A percentile compares a stretch with the other conserved stretches of the same genome.
These are phyloP conservation scores for Yasuhikotakia modesta DNA, from an alignment of 2,797 vertebrate species.

Conservation along the genomic window DNA sequence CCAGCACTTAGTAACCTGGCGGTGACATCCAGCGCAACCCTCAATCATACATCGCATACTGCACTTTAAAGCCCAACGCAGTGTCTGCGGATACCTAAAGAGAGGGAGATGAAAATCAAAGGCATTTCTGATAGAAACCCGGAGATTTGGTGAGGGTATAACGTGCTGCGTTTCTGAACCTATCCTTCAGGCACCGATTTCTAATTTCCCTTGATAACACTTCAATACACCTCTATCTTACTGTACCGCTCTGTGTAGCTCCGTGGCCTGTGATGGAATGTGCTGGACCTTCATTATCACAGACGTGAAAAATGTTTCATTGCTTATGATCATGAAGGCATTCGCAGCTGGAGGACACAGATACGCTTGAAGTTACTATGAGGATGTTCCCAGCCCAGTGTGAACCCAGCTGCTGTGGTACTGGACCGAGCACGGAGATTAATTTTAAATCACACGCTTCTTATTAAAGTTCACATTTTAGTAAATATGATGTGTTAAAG, in stretches of 20 bases:
- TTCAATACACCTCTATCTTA: conserved; percentile 54
- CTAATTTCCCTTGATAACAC: conserved; percentile 43
- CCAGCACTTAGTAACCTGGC: conserved; percentile 45
- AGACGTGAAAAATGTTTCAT: conserved; percentile 62
- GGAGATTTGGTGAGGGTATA: conserved; percentile 41
- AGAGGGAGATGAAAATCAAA: conserved; percentile 44
- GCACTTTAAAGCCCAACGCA: conserved; percentile 24
- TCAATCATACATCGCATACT: conserved; percentile 35
- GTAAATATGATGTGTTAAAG: no score
- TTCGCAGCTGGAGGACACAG: conserved; percentile 71
- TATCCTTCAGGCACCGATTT: conserved; percentile 38
- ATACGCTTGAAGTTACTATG: conserved; percentile 73
- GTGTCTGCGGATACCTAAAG: conserved; percentile 21
- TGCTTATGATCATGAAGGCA: conserved; percentile 68
- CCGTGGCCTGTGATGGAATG: conserved; percentile 60
- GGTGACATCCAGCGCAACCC: conserved; percentile 30
- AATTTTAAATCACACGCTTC: conserved; percentile 65
- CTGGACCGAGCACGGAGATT: conserved; percentile 56
- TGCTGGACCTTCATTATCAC: conserved; percentile 61
- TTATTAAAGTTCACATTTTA: no score
- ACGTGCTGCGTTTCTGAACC: conserved; percentile 38
- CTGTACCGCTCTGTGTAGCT: conserved; percentile 44
- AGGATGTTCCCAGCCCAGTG: conserved; percentile 60
- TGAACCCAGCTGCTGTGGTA: conserved; percentile 35
- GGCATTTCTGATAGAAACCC: conserved; percentile 36